Evolutionary conservation across 2,888 invertebrate genomes (phyloP).

Genomic region (Ctena decussata): DNA sequence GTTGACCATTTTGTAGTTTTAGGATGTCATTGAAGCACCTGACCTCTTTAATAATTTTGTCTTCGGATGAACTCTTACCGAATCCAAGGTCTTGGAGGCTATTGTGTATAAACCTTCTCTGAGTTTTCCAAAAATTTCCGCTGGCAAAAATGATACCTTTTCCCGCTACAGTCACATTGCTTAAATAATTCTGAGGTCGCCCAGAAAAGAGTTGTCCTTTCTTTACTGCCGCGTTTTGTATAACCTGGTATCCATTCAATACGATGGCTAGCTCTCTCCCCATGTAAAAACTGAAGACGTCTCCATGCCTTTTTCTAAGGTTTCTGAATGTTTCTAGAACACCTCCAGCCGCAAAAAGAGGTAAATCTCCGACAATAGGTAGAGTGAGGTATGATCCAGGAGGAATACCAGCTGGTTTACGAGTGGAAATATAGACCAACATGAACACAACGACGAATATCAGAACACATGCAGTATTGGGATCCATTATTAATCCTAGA

Average conservation of each 20-base stretch:
- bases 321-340: not conserved
- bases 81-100: conserved; percentile 46
- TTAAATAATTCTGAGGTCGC: not conserved
- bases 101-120: conserved; percentile 49
- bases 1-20: not conserved
- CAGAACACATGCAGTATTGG: not conserved
- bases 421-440: not conserved
- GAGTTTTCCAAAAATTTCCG: conserved; percentile 54
- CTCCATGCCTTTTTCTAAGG: not conserved
- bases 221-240: not conserved
- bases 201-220: conserved; percentile 20
- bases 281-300: conserved; percentile 13
- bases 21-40: conserved; percentile 40
- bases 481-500: too few relatives aligned
- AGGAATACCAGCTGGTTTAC: conserved; percentile 24
- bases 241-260: not conserved
- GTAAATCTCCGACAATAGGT: conserved; percentile 36
- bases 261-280: not conserved
- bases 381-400: conserved; percentile 20
- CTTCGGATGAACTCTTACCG: conserved; percentile 50
- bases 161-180: not conserved
- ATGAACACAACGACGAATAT: not conserved
- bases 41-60: conserved; percentile 53
- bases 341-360: conserved; percentile 15
- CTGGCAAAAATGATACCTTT: conserved; percentile 18